Conservation (phyloP, 2,113 vertebrate species). For the Corythaeola cristata region DNA sequence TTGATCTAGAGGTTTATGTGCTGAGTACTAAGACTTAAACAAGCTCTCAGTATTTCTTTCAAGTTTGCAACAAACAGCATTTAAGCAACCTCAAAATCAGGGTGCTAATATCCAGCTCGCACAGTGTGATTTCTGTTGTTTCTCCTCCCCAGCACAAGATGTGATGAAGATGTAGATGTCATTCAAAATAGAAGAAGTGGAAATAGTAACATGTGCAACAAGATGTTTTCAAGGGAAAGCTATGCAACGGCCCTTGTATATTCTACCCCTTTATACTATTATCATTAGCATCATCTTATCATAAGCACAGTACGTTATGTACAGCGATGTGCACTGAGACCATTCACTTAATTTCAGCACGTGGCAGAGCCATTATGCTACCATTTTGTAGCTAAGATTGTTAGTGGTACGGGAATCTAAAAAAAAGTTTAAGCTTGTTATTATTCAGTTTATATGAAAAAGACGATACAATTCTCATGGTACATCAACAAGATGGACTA, state of each 20-base stretch:
- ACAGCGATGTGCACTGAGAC: slow-evolving; percentile 5
- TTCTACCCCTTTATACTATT: background rate
- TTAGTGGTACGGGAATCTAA: slow-evolving; percentile 23
- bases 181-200: background rate
- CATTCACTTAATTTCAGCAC: background rate
- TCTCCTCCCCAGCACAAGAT: background rate
- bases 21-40: background rate
- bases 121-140: background rate
- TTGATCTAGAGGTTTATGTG: background rate
- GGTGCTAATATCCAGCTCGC: background rate
- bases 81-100: background rate
- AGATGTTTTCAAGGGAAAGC: background rate
- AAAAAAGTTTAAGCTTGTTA: background rate
- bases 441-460: slow-evolving; percentile 45
- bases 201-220: background rate
- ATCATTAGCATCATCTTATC: slow-evolving; percentile 23
- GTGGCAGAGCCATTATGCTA: background rate
- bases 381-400: background rate
- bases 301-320: slow-evolving; percentile 1
- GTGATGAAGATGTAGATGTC: background rate
- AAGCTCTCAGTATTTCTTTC: background rate
- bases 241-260: background rate
- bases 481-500: slow-evolving; percentile 71
- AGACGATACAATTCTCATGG: slow-evolving; percentile 49
- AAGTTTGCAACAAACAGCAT: background rate